Evolutionary conservation across 2,113 vertebrate genomes (phyloP), one percentile per base, ranked within the genome.

Genomic region (Cottus gobio): DNA sequence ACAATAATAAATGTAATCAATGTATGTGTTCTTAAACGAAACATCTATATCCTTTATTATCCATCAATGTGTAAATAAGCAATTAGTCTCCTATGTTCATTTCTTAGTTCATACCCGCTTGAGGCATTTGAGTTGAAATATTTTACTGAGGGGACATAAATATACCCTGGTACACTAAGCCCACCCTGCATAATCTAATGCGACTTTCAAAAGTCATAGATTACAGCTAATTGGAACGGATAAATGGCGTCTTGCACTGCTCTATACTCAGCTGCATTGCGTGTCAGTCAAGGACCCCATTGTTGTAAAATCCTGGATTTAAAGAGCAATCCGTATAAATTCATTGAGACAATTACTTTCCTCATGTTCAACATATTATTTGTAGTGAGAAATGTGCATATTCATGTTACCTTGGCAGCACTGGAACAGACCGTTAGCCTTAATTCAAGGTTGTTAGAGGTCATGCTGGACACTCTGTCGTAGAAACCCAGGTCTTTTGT

Each of bases 141-240:
- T 75, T 31, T 77, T 82, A 83, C 80, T 31, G 36, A 56, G 54
- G 58, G 36, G 44, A 75, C 70, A 68, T 46, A 79, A 84, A 75
- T 85, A 77, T 73, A 82, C 73, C 83, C 84, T 68, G 82, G 78
- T 74, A 88, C 85, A 80, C 61, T 79, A 82, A 89, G 24, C 63
- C 77, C 61, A 75, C 52, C 72, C 83, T 80, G 73, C 81, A 57
- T 77, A 80, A 89, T 82, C 77, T 83, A 86, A 83, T 73, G 50
- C 77, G n/a, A 65, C 81, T 88, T 89, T 83, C 75, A 85, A 89
- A 87, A 89, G 90, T 89, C 77, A 92, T 52, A 83, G 84, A 90
- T 84, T 74, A 86, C 66, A 48, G 75, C 75, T 88, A 84, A 92
- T 75, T 85, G 77, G 79, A 83, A 87, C 5, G 79, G 75, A 89